Percentiles rank a stretch among this genome's conserved stretches.
Conservation (phyloP, 1,140 invertebrate species). For the Ganaspis sp. region DNA sequence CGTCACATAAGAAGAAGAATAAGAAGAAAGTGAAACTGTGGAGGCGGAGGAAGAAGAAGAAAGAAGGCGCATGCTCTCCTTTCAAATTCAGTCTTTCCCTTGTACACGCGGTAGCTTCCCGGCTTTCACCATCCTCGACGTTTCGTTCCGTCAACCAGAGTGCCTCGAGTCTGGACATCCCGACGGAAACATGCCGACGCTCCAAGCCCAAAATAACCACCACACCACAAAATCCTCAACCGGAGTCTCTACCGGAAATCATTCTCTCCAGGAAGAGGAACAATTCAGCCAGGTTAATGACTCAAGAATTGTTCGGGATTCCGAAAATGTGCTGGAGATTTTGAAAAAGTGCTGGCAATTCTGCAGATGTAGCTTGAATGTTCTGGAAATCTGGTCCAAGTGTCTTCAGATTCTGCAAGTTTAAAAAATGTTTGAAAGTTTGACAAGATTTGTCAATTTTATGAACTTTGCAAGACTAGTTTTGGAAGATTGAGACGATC, state of each 20-base stretch:
- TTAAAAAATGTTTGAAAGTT: too few relatives aligned
- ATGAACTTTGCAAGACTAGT: too few relatives aligned
- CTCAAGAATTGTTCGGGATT: not conserved
- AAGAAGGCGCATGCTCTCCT: slow-evolving; percentile 36
- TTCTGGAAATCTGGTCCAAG: too few relatives aligned
- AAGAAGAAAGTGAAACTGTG: slow-evolving; percentile 18
- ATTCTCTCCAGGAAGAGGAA: not conserved
- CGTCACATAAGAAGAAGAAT: slow-evolving; percentile 2
- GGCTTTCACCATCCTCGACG: slow-evolving; percentile 18
- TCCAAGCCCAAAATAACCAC: slow-evolving; percentile 29
- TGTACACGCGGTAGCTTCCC: slow-evolving; percentile 10
- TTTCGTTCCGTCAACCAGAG: slow-evolving; percentile 11
- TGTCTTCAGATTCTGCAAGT: too few relatives aligned
- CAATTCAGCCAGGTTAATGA: not conserved
- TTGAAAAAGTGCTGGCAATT: too few relatives aligned
- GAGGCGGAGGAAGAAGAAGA: slow-evolving; percentile 26
- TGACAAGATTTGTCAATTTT: too few relatives aligned
- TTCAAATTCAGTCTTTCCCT: slow-evolving; percentile 20
- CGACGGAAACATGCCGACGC: slow-evolving; percentile 37
- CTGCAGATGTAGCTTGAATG: too few relatives aligned
- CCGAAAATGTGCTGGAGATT: too few relatives aligned
- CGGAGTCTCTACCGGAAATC: slow-evolving; percentile 14
- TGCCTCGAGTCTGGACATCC: slow-evolving; percentile 23
- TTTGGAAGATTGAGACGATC: too few relatives aligned
- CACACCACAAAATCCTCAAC: not conserved